Base-by-base conservation (phyloP, 2,797 vertebrate genomes). In the Gymnodraco acuticeps region DNA sequence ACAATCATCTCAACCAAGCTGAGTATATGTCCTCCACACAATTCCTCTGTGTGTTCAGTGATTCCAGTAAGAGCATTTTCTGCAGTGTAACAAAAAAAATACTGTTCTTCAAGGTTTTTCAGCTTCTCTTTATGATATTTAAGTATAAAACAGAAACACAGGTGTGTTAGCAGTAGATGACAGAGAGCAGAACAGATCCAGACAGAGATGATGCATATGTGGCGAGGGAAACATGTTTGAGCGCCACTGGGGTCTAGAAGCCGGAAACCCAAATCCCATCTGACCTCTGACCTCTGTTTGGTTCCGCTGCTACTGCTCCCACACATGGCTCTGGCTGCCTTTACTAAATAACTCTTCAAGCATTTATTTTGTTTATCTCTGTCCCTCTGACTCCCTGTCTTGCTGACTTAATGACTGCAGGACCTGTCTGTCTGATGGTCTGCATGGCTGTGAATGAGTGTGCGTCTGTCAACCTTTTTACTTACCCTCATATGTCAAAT, bases 241-340 rank as follows among this genome's bases (percentile, higher is more conserved):
- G 84, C 80, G 88, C 90, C 77, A 77, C 83, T 46, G 88, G 87
- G 81, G 86, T 84, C 84, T 74, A 70, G 82, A 92, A 83, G 85
- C 87, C 88, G 90, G 94, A 94, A 94, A 93, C 82, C 88, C 86
- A 94, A 95, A 94, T 91, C 92, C 89, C 80, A 73, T 38, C 51
- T 80, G 83, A 94, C 89, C 92, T 88, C 75, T 93, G 90, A 91
- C 90, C 93, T 83, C 54, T 60, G 73, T 75, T 78, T 87, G 85
- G 85, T 87, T 88, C 73, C 77, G 23, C 74, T 86, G 92, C 91
- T 93, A 92, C 91, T 87, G 88, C 88, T 91, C 70, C 84, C 89
- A 93, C 92, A 94, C 87, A 67, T 89, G 88, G 75, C 84, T 73
- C 56, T 59, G 63, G 14, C 70, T 74, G 74, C 48, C 53, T 73